These are phyloP conservation scores for Podotricha telesiphe DNA, from an alignment of 2,888 invertebrate genomes.

Conservation along the genomic window DNA sequence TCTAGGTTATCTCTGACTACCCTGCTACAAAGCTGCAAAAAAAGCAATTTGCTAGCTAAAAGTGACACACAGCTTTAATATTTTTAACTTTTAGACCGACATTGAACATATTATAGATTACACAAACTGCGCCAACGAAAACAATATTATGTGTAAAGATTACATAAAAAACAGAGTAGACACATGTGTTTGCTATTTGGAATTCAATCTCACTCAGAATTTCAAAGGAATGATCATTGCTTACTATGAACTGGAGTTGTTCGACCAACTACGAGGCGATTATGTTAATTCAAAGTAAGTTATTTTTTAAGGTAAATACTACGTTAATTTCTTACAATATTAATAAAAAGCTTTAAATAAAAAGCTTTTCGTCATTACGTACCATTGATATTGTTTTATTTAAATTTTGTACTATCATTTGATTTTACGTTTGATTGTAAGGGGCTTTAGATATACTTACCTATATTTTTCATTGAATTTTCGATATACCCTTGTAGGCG, in stretches of 20 bases:
- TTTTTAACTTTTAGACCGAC: constrained; percentile 4
- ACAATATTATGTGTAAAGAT: constrained; percentile 1
- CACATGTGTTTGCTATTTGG: constrained; percentile 14
- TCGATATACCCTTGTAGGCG: no score
- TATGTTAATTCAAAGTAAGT: constrained; percentile 40
- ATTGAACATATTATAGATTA: constrained; percentile 29
- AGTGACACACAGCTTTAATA: background rate
- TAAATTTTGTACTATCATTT: background rate
- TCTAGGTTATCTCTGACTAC: no score
- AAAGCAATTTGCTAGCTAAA: background rate
- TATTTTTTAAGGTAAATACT: background rate
- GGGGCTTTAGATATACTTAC: no score
- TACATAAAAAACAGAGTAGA: background rate
- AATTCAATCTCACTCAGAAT: constrained; percentile 24
- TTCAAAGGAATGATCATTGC: constrained; percentile 35
- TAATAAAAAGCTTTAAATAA: background rate
- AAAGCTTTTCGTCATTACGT: background rate
- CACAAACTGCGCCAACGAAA: constrained; percentile 24
- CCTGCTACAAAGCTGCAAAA: no score
- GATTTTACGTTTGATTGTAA: no score
- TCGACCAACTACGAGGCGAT: constrained; percentile 32
- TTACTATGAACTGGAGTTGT: constrained; percentile 41
- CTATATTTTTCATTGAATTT: no score
- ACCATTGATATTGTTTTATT: background rate
- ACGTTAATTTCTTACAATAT: background rate